A percentile compares a stretch with the other conserved stretches of the same genome.
Evolutionary conservation across 64 coral and sea anemone species (phyloP).

Genomic region (Montipora foliosa): DNA sequence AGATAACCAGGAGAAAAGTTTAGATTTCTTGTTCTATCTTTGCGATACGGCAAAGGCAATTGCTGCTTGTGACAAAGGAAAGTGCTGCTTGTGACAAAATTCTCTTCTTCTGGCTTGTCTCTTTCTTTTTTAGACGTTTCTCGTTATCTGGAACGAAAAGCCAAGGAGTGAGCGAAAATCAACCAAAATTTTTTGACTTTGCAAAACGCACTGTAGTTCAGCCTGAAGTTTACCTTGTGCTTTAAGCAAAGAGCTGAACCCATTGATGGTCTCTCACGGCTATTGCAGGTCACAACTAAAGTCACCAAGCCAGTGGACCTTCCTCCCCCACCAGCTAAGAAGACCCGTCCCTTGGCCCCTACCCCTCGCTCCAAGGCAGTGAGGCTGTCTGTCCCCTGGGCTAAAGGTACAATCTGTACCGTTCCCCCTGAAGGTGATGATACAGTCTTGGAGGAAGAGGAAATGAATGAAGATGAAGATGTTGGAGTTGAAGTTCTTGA

Average conservation of each 20-base stretch:
- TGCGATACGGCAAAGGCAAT: too few species aligned
- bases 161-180: too few species aligned
- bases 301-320: slow-evolving; percentile 76
- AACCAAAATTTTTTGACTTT: too few species aligned
- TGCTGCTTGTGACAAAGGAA: too few species aligned
- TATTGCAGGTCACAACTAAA: slow-evolving; percentile 74
- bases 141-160: too few species aligned
- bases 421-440: not conserved
- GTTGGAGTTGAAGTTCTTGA: not conserved
- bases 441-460: not conserved
- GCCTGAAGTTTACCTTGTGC: too few species aligned
- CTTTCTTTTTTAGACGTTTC: too few species aligned
- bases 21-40: too few species aligned
- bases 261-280: not conserved
- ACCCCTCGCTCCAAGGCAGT: slow-evolving; percentile 24
- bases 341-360: slow-evolving; percentile 22
- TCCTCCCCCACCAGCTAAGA: slow-evolving; percentile 65
- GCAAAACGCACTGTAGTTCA: too few species aligned
- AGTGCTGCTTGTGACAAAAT: too few species aligned
- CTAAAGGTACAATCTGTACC: slow-evolving; percentile 64
- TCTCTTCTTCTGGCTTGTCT: too few species aligned
- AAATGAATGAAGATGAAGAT: slow-evolving; percentile 22
- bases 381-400: slow-evolving; percentile 71
- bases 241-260: not conserved
- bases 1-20: too few species aligned